phyloP scores from a whole-genome alignment of 2,797 vertebrate genomes.

The Intellagama lesueurii region DNA sequence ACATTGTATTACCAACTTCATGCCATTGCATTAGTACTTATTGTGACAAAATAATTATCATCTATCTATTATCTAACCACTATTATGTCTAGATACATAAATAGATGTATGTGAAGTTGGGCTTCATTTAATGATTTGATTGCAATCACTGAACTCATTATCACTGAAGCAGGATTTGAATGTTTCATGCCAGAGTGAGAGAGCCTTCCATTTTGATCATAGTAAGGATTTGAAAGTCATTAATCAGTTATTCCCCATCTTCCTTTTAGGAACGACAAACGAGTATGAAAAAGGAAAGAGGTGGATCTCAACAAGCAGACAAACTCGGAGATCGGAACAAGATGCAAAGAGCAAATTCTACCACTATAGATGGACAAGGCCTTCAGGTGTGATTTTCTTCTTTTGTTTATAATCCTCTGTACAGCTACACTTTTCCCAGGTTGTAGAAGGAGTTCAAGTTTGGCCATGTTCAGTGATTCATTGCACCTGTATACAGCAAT shows the following conservation, averaged over 20 bases:
- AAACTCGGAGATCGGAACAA: conserved; percentile 85
- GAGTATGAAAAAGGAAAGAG: conserved; percentile 88
- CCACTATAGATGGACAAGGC: conserved; percentile 93
- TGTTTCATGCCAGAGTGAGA: background rate
- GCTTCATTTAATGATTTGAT: conserved; percentile 58
- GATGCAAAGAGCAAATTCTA: conserved; percentile 93
- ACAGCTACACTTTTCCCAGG: background rate
- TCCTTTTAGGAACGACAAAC: conserved; percentile 87
- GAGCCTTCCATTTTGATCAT: background rate
- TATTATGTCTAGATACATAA: conserved; percentile 63
- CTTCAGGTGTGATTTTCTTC: conserved; percentile 85
- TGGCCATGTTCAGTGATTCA: background rate
- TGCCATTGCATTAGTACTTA: conserved; percentile 63
- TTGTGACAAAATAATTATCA: conserved; percentile 65
- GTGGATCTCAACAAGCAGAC: conserved; percentile 77
- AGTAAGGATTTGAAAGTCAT: background rate
- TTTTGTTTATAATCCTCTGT: conserved; percentile 28
- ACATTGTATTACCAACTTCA: conserved; percentile 60
- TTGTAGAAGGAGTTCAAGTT: background rate
- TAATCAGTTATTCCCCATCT: conserved; percentile 48
- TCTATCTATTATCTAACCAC: conserved; percentile 63
- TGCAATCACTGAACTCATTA: conserved; percentile 57
- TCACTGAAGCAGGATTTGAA: conserved; percentile 45
- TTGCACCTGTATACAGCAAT: background rate
- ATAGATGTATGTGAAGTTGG: conserved; percentile 64